Evolutionary conservation across 2,888 invertebrate genomes (phyloP), one percentile per base, ranked within the genome.

Genomic region (Phyllotreta cruciferae): DNA sequence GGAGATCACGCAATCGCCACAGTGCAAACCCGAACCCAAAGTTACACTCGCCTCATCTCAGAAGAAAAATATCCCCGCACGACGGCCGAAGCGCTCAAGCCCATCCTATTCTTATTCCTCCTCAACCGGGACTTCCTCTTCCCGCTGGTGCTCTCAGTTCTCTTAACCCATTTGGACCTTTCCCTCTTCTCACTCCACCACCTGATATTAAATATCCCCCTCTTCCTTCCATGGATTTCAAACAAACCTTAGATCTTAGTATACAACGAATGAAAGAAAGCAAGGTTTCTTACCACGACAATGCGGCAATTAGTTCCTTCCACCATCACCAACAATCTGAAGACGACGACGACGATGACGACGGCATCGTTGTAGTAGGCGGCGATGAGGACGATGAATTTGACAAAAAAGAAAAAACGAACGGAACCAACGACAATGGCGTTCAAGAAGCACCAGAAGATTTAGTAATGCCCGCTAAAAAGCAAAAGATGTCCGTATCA

Each of bases 11-110:
- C 56, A 98, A 98, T 78, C 87, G 98, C 1, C 98, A 98, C 82
- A 96, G 96, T 80, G 97, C 98, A 7, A 98, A 98, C 81, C 98
- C 98, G 0, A 98, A 98, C 82, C 98, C 98, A 0, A 98, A 98
- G 80, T 83, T 98, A 11, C 98, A 98, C 82, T 96, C 96, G 61
- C 96, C 98, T 1, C 96, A 97, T 80, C 83, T 96, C 71, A 85
- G 96, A 65, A 85, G 97, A 72, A 97, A 97, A 83, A 95, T 96
- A 73, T 95, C 95, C 13, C 96, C 96, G 0, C 95, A 96, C 74
- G 96, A 96, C 73, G 96, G 96, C 0, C 86, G 96, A 71, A 94
- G 93, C 65, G 89, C 94, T 2, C 94, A 94, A 83, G 88, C 93
- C 1, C 94, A 94, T 79, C 89, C 92, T 7, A 84, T 94, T 45